A percentile compares a stretch with the other conserved stretches of the same genome.
phyloP scores from a whole-genome alignment of 2,113 vertebrate genomes.

The Mirza zaza region DNA sequence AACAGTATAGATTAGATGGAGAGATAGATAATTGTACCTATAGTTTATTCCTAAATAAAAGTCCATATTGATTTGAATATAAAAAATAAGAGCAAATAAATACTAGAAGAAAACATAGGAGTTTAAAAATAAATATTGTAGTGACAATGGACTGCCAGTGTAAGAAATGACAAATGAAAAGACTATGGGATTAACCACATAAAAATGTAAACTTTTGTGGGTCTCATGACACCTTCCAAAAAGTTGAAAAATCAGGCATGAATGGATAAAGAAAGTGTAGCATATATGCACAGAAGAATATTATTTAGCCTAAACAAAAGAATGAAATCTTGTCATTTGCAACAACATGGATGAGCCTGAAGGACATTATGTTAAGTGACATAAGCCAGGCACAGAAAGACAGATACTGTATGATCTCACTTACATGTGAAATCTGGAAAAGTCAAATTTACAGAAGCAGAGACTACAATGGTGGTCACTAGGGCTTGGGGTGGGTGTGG shows the following conservation, averaged over 20 bases:
- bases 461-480: background rate
- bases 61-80: background rate
- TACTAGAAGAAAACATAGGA: background rate
- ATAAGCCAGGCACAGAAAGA: background rate
- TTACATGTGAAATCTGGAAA: background rate
- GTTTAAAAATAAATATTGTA: background rate
- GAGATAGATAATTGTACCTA: background rate
- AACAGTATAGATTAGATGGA: background rate
- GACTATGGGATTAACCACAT: background rate
- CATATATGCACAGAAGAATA: background rate
- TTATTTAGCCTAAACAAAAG: background rate
- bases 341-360: background rate
- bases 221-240: background rate
- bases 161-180: background rate
- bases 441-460: background rate
- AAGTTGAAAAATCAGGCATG: background rate
- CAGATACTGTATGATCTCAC: background rate
- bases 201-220: background rate
- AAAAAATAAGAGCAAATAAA: background rate
- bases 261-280: background rate
- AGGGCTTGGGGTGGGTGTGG: too few species aligned
- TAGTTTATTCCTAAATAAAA: background rate
- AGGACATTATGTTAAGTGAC: background rate
- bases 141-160: background rate
- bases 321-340: background rate